Conservation (phyloP, 2,797 vertebrate genomes). For the Arctocebus calabarensis region DNA sequence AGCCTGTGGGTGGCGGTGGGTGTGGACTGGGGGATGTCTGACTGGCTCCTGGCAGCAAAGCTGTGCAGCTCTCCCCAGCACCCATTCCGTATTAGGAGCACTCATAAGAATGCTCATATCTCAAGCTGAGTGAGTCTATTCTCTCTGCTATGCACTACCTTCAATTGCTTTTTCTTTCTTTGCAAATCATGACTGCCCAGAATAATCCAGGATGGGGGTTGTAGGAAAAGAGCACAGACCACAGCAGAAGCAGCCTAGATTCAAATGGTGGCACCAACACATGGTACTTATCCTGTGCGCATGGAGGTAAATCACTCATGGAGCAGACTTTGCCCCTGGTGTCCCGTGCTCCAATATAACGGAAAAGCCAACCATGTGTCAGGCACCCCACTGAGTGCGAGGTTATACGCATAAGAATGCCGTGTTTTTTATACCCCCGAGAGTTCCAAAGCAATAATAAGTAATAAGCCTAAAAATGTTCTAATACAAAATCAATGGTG, state of each 20-base stretch:
- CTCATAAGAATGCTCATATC: background rate
- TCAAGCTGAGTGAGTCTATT: background rate
- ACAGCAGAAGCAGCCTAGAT: background rate
- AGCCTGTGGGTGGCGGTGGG: accelerated
- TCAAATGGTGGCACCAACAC: no score
- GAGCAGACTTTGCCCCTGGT: background rate
- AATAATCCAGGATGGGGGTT: background rate
- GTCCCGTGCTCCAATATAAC: background rate
- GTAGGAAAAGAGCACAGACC: background rate
- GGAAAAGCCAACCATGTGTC: background rate
- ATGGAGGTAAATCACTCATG: background rate
- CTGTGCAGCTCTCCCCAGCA: accelerated
- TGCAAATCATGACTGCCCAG: background rate
- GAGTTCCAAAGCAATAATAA: background rate
- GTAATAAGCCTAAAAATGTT: background rate
- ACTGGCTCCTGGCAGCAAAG: background rate
- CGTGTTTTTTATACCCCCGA: background rate
- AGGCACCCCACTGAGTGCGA: no score
- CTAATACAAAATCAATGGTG: background rate
- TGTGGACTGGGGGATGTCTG: background rate
- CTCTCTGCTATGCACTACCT: accelerated
- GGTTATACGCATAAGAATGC: accelerated
- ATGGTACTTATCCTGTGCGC: no score
- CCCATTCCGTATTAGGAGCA: background rate
- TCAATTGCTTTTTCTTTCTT: background rate